A percentile compares a stretch with the other conserved stretches of the same genome.
Evolutionary conservation across 1,140 invertebrate genomes (phyloP).

Genomic region (Oryctes rhinoceros): DNA sequence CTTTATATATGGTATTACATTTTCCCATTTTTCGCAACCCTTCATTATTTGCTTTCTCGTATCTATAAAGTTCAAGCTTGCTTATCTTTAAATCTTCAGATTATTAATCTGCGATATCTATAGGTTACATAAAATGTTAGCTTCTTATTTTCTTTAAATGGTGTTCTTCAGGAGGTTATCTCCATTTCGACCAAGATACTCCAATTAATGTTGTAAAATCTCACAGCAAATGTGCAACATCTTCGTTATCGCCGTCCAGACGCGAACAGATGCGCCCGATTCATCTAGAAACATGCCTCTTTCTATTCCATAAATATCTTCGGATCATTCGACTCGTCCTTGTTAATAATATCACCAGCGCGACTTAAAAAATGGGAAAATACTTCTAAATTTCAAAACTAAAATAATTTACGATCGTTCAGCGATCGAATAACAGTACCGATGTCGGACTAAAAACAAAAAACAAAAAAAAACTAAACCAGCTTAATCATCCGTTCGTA

Average conservation of each 20-base stretch:
- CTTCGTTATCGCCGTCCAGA: conserved; percentile 9
- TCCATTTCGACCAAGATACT: too few relatives aligned
- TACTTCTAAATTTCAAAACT: conserved; percentile 17
- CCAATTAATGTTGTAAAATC: background rate
- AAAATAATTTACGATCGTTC: conserved; percentile 31
- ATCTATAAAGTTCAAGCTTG: too few relatives aligned
- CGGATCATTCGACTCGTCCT: conserved; percentile 1
- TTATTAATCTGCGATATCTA: too few relatives aligned
- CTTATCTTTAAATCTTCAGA: too few relatives aligned
- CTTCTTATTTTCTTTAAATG: too few relatives aligned
- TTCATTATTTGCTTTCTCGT: too few relatives aligned
- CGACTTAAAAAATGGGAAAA: conserved; percentile 28
- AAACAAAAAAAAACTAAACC: background rate
- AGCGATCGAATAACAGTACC: conserved; percentile 24
- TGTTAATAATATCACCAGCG: background rate
- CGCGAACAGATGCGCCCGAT: background rate
- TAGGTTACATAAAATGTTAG: too few relatives aligned
- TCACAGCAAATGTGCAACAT: background rate
- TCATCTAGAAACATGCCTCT: conserved; percentile 2
- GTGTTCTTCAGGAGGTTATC: too few relatives aligned
- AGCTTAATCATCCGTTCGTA: conserved; percentile 30
- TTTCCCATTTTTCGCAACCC: too few relatives aligned
- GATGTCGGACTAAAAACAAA: background rate
- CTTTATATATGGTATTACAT: too few relatives aligned
- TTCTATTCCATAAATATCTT: conserved; percentile 22